Base-by-base conservation (phyloP, 2,888 invertebrate species). In the Drosophila hamatofila region DNA sequence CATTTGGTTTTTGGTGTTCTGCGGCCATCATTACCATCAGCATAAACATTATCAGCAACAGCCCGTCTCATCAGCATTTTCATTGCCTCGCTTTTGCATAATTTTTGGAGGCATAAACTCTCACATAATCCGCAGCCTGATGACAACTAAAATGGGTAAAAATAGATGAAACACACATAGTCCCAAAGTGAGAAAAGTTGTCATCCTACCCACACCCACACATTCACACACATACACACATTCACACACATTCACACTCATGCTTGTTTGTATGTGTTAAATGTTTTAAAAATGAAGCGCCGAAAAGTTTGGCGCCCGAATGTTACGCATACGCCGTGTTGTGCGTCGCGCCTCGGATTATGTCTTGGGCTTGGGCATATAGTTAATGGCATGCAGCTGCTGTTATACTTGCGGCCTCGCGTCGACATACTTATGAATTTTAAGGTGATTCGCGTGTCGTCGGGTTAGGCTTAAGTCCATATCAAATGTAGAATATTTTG, bases 321-420 rank as follows among this genome's bases (percentile, higher is more conserved):
- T 61, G 52, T 85, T 82, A 76, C 80, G 73, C 75, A 84, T 85
- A 78, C 88, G 88, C 81, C 85, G 49, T 49, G 79, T 62, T 58
- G 78, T 30, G 61, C 72, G 56, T 25, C 54, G 33, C 55, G 56
- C 18, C 42, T 25, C 66, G 79, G 80, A 74, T 76, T 79, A 82
- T 66, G 59, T 58, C 66, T 59, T 58, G 61, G 59, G 58, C 75
- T 62, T 8, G 16, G 14, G 56, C 81, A 67, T 73, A 80, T 83
- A 83, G 78, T 83, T 88, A 84, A 84, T 84, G 84, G 83, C 83
- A 86, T 88, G 86, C 84, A 84, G 84, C 86, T 84, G 84, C 75
- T 82, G 69, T 52, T 73, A 57, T 61, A 62, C 74, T 69, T 80
- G 72, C 54, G 72, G 37, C 37, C 8, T 37, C 37, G 42, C 25